A percentile compares a stretch with the other conserved stretches of the same genome.
phyloP scores from a whole-genome alignment of 1,140 invertebrate species.

The Diorhabda sublineata region DNA sequence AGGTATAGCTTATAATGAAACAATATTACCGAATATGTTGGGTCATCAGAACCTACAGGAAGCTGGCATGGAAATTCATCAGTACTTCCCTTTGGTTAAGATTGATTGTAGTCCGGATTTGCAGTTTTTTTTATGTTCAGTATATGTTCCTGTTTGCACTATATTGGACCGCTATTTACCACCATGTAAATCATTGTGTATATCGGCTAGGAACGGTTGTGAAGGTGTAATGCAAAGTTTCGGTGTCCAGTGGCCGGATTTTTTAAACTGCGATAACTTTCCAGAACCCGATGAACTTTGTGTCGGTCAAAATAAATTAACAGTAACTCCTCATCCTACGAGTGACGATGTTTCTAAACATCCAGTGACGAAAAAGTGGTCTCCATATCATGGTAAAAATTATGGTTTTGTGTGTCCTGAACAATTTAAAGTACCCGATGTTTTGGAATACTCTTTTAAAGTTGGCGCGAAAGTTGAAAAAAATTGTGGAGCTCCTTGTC shows the following conservation, averaged over 20 bases:
- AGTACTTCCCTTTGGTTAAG: slow-evolving; percentile 94
- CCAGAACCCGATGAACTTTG: slow-evolving; percentile 75
- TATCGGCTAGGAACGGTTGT: slow-evolving; percentile 83
- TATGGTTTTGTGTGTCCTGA: slow-evolving; percentile 81
- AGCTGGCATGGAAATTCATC: slow-evolving; percentile 88
- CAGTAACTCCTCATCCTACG: slow-evolving; percentile 35
- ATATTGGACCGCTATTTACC: slow-evolving; percentile 86
- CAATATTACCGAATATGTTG: slow-evolving; percentile 93
- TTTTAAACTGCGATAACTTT: slow-evolving; percentile 86
- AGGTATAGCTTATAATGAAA: slow-evolving; percentile 91
- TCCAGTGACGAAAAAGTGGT: slow-evolving; percentile 42
- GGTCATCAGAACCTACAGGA: slow-evolving; percentile 93
- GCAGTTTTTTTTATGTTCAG: slow-evolving; percentile 92
- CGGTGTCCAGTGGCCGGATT: slow-evolving; percentile 91
- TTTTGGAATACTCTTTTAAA: slow-evolving; percentile 75
- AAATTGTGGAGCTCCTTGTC: slow-evolving; percentile 91
- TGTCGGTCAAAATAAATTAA: slow-evolving; percentile 63
- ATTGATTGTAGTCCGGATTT: slow-evolving; percentile 91
- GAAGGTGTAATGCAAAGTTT: slow-evolving; percentile 89
- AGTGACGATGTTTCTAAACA: slow-evolving; percentile 36
- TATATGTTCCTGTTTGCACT: slow-evolving; percentile 95
- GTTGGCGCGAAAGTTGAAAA: slow-evolving; percentile 72
- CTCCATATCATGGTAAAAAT: slow-evolving; percentile 52
- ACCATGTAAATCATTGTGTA: slow-evolving; percentile 87
- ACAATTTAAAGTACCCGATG: slow-evolving; percentile 77